Conservation (phyloP, 1,140 invertebrate species). For the Atta texana region DNA sequence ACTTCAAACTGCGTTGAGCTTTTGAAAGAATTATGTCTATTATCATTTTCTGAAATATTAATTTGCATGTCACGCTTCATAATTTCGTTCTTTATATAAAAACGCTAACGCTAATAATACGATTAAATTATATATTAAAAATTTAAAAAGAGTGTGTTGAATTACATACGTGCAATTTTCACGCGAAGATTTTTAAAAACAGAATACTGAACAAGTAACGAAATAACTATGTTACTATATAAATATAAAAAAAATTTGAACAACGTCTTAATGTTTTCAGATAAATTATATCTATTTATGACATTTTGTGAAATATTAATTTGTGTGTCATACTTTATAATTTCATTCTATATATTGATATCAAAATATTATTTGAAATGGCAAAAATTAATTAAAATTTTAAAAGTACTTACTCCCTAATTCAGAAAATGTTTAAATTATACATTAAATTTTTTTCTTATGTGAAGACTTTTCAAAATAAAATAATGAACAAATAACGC, state of each 20-base stretch:
- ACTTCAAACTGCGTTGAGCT: not conserved
- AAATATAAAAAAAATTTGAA: not conserved
- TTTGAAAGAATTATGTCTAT: constrained; percentile 18
- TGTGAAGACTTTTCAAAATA: not conserved
- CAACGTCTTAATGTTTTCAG: constrained; percentile 31
- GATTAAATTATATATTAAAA: not conserved
- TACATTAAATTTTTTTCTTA: not conserved
- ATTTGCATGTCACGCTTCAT: not conserved
- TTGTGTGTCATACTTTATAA: not conserved
- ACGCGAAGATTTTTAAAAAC: not conserved
- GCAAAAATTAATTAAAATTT: not conserved
- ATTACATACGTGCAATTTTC: not conserved
- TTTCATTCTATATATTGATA: not conserved
- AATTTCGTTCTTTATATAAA: not conserved
- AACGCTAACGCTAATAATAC: no score
- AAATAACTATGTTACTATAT: not conserved
- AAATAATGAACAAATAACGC: not conserved
- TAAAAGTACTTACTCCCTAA: not conserved
- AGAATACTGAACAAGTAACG: not conserved
- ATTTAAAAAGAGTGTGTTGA: not conserved
- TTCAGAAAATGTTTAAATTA: not conserved
- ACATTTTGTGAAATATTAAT: not conserved
- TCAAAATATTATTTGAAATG: not conserved
- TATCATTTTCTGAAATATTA: constrained; percentile 15
- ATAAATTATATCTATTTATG: constrained; percentile 10